Conservation (phyloP, 2,113 vertebrate genomes). For the Pantherophis guttatus region DNA sequence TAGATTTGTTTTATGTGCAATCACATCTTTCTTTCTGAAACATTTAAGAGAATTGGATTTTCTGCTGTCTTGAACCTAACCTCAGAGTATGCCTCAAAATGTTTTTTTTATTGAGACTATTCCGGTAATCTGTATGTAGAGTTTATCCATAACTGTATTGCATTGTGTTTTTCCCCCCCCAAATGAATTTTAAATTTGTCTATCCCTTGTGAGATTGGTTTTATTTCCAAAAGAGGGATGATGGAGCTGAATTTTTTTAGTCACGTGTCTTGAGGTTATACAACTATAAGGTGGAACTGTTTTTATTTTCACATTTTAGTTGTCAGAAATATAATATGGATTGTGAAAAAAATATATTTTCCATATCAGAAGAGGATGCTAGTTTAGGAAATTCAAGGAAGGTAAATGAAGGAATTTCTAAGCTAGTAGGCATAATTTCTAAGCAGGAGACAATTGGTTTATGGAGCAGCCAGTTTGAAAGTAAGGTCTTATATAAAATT, state of each 20-base stretch:
- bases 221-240: not conserved
- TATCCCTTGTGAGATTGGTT: not conserved
- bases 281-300: not conserved
- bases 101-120: not conserved
- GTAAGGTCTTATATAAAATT: not conserved
- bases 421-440: not conserved
- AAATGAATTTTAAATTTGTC: not conserved
- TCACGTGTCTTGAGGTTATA: not conserved
- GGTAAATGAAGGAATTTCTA: not conserved
- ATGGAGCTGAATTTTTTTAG: not conserved
- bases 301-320: not conserved
- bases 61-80: not conserved
- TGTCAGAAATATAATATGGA: not conserved
- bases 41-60: not conserved
- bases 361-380: not conserved
- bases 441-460: not conserved
- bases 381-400: not conserved
- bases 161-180: not conserved
- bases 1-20: not conserved
- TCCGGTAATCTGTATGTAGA: not conserved
- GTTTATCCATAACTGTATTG: not conserved
- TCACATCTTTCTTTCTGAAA: not conserved
- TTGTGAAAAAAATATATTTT: not conserved
- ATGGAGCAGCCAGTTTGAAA: not conserved
- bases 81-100: not conserved